phyloP scores from a whole-genome alignment of 2,797 vertebrate genomes.

The Lacerta bilineata region DNA sequence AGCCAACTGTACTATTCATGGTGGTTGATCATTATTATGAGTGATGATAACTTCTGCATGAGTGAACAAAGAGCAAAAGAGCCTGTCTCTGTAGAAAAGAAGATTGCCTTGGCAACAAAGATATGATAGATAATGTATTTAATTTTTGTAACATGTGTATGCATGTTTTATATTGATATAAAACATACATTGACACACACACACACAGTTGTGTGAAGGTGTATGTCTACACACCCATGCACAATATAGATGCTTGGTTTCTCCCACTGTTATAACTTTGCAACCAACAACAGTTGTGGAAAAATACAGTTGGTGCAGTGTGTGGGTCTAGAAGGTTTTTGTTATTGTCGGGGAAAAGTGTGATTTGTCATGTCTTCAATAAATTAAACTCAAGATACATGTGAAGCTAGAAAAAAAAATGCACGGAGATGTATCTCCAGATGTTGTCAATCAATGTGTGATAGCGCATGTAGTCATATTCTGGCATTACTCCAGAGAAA shows the following conservation, averaged over 20 bases:
- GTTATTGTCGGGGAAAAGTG: constrained; percentile 74
- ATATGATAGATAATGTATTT: constrained; percentile 62
- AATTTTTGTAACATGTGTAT: constrained; percentile 76
- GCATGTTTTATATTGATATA: constrained; percentile 74
- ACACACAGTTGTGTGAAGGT: constrained; percentile 43
- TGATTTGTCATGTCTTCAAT: constrained; percentile 78
- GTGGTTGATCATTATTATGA: constrained; percentile 39
- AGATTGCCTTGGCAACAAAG: constrained; percentile 54
- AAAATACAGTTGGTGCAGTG: constrained; percentile 71
- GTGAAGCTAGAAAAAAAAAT: constrained; percentile 60
- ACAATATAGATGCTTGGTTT: constrained; percentile 68
- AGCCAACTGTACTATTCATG: constrained; percentile 29
- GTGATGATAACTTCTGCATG: constrained; percentile 51
- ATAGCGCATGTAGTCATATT: constrained; percentile 29
- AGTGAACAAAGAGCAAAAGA: constrained; percentile 38
- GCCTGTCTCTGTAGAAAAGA: constrained; percentile 56
- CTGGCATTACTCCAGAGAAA: constrained; percentile 37
- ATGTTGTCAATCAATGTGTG: constrained; percentile 43
- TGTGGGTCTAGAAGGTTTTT: constrained; percentile 73
- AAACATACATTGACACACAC: constrained; percentile 66
- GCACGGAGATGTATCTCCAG: constrained; percentile 53
- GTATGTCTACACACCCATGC: constrained; percentile 59
- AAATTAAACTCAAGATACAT: constrained; percentile 72
- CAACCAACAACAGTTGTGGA: constrained; percentile 72
- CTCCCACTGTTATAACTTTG: constrained; percentile 63